Evolutionary conservation across 2,888 invertebrate species (phyloP), one percentile per base, ranked within the genome.

Genomic region (Sphecodes monilicornis): DNA sequence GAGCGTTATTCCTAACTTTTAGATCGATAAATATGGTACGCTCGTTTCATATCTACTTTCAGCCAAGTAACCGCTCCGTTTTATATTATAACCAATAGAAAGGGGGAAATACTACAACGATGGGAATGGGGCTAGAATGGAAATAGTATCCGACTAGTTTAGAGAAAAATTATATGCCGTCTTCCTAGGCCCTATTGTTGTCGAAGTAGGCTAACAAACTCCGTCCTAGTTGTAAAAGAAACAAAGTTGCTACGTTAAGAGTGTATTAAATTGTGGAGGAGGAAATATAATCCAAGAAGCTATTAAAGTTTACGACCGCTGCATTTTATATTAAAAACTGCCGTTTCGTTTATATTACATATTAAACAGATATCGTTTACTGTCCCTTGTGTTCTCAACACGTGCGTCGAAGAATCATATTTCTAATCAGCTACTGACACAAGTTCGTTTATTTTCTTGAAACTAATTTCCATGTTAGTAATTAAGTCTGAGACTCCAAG

Each of bases 1-100:
- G 22, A 68, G 26, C 76, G 76, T 89, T 85, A 84, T 77, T 85
- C 83, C 72, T 84, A 88, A 89, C 46, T 69, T n/a, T 68, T 41
- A 80, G 82, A 88, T 89, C 85, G 81, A 89, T 86, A 86, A 89
- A 86, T 82, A 76, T 39, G 71, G 72, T 68, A 41, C 78, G 75
- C 75, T 80, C 54, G 68, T 75, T 85, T 89, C 76, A 75, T 88
- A 84, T 76, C 72, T 73, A 71, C 73, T 82, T 66, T 41, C 60
- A 66, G 39, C 76, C 74, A 86, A 82, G 71, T 72, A 77, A 79
- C 70, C 71, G 69, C 83, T 88, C 79, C 80, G 76, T 78, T 75
- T 88, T 79, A 76, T 77, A 86, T 86, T 83, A 80, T 74, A 78
- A n/a, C 68, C 60, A 32, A 60, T 18, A 18, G 71, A 22, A 32